A percentile compares a stretch with the other conserved stretches of the same genome.
phyloP scores from a whole-genome alignment of 2,888 invertebrate genomes.

The Coecobrya sp. region DNA sequence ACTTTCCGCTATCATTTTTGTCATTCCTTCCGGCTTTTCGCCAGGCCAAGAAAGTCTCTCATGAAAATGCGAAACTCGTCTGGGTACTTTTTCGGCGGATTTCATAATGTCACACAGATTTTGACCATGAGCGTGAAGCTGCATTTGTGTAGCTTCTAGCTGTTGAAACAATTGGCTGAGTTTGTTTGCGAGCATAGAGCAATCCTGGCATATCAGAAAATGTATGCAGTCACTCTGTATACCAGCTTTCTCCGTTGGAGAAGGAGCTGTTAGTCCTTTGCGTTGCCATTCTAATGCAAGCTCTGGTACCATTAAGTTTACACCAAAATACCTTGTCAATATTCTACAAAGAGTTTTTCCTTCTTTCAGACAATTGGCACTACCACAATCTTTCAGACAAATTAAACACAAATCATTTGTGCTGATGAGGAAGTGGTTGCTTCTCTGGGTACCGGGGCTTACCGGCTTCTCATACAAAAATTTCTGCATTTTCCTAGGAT shows the following conservation, averaged over 20 bases:
- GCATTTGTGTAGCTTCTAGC: constrained; percentile 32
- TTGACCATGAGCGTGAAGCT: constrained; percentile 1
- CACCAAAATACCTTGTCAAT: constrained; percentile 4
- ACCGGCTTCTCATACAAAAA: not conserved
- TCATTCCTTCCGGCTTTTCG: not conserved
- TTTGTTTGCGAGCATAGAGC: not conserved
- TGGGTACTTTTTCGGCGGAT: constrained; percentile 23
- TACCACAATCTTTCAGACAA: constrained; percentile 46
- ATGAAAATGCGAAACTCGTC: not conserved
- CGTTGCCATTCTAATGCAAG: not conserved
- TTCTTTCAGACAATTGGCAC: not conserved
- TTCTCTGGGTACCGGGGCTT: not conserved
- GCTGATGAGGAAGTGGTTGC: not conserved
- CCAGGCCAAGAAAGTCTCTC: not conserved
- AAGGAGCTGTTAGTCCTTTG: not conserved
- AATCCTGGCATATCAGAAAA: constrained; percentile 31
- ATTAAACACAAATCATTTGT: constrained; percentile 33
- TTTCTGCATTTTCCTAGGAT: not conserved
- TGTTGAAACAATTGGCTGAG: not conserved
- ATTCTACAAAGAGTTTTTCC: not conserved
- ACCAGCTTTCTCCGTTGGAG: not conserved
- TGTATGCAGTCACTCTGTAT: not conserved
- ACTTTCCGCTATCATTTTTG: not conserved
- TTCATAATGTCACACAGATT: constrained; percentile 3
- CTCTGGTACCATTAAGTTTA: not conserved